Conservation (phyloP, 2,113 vertebrate genomes). For the Athene noctua region DNA sequence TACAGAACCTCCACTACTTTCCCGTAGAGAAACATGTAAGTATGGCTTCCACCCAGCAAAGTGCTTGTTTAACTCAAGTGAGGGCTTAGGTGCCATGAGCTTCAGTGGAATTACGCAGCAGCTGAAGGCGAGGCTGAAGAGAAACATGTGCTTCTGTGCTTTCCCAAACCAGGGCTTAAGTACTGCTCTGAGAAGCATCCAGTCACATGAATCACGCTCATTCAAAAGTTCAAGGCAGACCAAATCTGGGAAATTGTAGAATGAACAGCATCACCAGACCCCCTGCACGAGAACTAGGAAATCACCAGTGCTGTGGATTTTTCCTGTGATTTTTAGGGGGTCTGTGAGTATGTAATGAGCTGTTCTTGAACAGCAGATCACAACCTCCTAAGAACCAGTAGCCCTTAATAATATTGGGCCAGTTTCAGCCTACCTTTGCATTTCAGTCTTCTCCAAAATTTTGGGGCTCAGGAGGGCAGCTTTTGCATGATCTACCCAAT, state of each 20-base stretch:
- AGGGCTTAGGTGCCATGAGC: not conserved
- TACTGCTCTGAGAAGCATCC: not conserved
- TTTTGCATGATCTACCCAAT: not conserved
- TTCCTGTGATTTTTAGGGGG: not conserved
- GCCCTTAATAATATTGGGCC: fast-evolving
- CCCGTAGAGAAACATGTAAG: not conserved
- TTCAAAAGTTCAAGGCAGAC: not conserved
- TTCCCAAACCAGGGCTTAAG: not conserved
- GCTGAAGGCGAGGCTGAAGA: not conserved
- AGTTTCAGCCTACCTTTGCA: not conserved
- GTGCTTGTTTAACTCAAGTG: not conserved
- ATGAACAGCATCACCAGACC: not conserved
- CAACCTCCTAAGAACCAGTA: not conserved
- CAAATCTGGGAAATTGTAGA: not conserved
- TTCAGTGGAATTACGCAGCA: not conserved
- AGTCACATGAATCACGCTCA: not conserved
- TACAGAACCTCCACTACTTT: not conserved
- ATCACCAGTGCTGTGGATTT: not conserved
- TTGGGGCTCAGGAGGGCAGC: not conserved
- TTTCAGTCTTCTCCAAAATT: not conserved
- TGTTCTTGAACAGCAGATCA: not conserved
- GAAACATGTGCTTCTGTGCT: not conserved
- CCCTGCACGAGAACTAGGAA: not conserved
- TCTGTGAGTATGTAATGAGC: not conserved
- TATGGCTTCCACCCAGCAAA: not conserved